Conservation (phyloP, 2,797 vertebrate species). For the Tapera naevia region DNA sequence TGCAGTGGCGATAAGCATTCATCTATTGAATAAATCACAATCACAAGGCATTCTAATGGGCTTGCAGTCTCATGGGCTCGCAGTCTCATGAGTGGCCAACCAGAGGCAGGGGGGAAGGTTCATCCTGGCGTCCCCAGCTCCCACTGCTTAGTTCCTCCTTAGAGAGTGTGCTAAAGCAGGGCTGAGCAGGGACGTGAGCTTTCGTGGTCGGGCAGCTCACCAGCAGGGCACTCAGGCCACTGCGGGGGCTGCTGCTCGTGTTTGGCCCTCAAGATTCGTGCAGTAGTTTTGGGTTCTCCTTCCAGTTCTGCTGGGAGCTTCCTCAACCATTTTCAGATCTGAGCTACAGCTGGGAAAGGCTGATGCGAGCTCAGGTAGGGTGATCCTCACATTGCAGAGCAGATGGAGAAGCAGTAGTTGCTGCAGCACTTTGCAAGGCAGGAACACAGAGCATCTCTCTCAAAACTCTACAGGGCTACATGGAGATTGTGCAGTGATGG, state of each 20-base stretch:
- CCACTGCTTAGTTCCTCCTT: not conserved
- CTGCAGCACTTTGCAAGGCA: not conserved
- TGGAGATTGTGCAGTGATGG: not conserved
- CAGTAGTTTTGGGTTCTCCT: not conserved
- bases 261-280: rapidly evolving
- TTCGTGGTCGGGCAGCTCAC: not conserved
- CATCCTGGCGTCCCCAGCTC: not conserved
- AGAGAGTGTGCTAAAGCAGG: not conserved
- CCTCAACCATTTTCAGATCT: not conserved
- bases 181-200: not conserved
- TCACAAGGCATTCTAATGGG: not conserved
- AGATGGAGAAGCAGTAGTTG: not conserved
- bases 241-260: not conserved
- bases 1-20: rapidly evolving
- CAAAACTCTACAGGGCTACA: not conserved
- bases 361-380: not conserved
- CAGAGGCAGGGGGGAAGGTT: not conserved
- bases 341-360: not conserved
- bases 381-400: not conserved
- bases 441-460: not conserved
- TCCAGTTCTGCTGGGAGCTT: not conserved
- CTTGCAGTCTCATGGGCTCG: rapidly evolving
- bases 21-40: not conserved
- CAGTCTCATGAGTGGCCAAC: rapidly evolving
- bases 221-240: not conserved